Conservation (phyloP, 37 sponge, comb jelly and placozoan genomes). For the Bolinopsis microptera region DNA sequence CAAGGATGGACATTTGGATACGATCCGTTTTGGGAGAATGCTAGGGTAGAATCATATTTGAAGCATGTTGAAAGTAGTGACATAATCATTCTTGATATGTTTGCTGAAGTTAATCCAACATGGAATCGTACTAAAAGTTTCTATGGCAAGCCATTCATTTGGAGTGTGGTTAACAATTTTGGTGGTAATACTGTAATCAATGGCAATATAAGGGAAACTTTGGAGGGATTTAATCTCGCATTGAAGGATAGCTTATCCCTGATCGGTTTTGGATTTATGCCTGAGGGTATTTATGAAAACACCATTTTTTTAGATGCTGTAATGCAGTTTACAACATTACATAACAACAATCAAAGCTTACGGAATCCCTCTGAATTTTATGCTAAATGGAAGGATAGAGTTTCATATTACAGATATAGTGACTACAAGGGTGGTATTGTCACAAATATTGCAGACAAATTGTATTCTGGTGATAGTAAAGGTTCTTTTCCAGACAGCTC, state of each 20-base stretch:
- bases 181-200: conserved; percentile 58
- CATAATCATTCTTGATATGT: conserved; percentile 38
- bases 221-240: not conserved
- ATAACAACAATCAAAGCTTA: not conserved
- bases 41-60: not conserved
- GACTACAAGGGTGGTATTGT: not conserved
- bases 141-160: conserved; percentile 48
- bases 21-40: not conserved
- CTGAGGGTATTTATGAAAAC: conserved; percentile 49
- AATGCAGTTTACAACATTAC: not conserved
- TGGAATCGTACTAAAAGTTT: not conserved
- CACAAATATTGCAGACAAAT: not conserved
- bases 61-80: not conserved
- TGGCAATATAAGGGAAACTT: not conserved
- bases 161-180: conserved; percentile 41
- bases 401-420: not conserved
- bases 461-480: not conserved
- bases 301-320: conserved; percentile 56
- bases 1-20: conserved; percentile 65
- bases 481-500: conserved; percentile 9
- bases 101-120: not conserved
- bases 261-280: conserved; percentile 59
- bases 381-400: not conserved
- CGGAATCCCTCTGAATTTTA: not conserved
- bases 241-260: not conserved